Percentiles rank a stretch among this genome's conserved stretches.
These are phyloP conservation scores for Orbicella faveolata DNA, from an alignment of 64 coral and sea anemone genomes.

Conservation along the genomic window DNA sequence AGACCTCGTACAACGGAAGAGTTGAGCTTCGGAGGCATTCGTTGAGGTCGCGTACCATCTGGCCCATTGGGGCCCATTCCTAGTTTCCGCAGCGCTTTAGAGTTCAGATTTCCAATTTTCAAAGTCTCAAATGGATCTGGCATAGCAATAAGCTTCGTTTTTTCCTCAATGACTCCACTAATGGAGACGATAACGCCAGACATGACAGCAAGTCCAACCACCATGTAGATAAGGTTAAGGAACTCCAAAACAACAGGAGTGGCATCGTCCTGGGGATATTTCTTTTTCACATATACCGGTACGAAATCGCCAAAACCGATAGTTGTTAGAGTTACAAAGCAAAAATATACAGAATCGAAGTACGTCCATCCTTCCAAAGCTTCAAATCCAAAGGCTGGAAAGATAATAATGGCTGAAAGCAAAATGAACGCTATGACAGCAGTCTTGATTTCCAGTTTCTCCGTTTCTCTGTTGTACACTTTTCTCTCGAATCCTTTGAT, in stretches of 20 bases:
- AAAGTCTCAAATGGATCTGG: slow-evolving; percentile 92
- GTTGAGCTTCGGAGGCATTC: slow-evolving; percentile 5
- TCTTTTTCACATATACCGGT: slow-evolving; percentile 5
- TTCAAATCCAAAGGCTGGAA: slow-evolving; percentile 82
- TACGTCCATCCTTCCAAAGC: slow-evolving; percentile 78
- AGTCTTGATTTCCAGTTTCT: slow-evolving; percentile 96
- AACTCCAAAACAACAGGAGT: slow-evolving; percentile 73
- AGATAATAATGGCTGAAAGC: slow-evolving; percentile 67
- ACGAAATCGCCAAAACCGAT: slow-evolving; percentile 99
- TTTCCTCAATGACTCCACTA: slow-evolving; percentile 93
- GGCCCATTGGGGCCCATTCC: slow-evolving; percentile 66
- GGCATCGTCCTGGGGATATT: neutral
- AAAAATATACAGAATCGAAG: slow-evolving; percentile 86
- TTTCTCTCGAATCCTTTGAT: slow-evolving; percentile 80
- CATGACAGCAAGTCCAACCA: slow-evolving; percentile 97
- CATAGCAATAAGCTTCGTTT: slow-evolving; percentile 89
- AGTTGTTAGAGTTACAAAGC: slow-evolving; percentile 90
- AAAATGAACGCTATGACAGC: slow-evolving; percentile 81
- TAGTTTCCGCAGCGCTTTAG: slow-evolving; percentile 84
- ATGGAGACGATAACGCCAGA: slow-evolving; percentile 97
- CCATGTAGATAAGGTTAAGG: slow-evolving; percentile 90
- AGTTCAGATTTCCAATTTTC: slow-evolving; percentile 88
- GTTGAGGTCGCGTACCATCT: neutral
- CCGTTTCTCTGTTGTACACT: slow-evolving; percentile 90
- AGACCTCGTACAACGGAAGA: neutral